Evolutionary conservation across 2,797 vertebrate species (phyloP).

Genomic region (Cynopterus sphinx): DNA sequence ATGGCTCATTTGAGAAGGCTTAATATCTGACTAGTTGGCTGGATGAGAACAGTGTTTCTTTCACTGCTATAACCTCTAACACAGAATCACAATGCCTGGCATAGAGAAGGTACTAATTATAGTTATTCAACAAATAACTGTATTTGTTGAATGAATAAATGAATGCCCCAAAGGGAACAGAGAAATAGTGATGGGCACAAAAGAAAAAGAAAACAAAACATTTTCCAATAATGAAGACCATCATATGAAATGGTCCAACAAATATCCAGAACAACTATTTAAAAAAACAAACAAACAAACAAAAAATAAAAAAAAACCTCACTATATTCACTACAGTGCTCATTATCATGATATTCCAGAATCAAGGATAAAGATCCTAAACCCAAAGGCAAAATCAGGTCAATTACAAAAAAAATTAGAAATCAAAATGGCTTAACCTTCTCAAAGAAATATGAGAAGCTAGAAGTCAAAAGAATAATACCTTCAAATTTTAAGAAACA

Average conservation of each 20-base stretch:
- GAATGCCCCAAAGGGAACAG: neutral
- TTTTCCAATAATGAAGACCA: neutral
- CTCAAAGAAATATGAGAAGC: conserved; percentile 30
- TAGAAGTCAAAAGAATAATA: neutral
- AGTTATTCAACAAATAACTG: neutral
- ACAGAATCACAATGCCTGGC: neutral
- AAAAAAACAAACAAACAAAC: too few species aligned
- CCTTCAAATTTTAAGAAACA: conserved; percentile 37
- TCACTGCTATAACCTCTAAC: neutral
- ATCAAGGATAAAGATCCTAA: neutral
- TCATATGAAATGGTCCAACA: neutral
- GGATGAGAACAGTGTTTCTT: neutral
- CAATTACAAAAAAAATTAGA: neutral
- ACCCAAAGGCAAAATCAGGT: neutral
- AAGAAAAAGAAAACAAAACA: neutral
- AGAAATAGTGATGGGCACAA: neutral
- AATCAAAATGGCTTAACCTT: neutral
- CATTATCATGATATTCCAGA: conserved; percentile 26
- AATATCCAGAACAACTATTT: neutral
- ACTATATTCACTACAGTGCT: neutral
- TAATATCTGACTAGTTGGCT: neutral
- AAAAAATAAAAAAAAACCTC: neutral
- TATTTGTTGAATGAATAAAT: neutral
- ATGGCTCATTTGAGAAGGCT: neutral
- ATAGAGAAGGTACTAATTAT: neutral